These are phyloP conservation scores for Onchidella celtica DNA, from an alignment of 2,888 invertebrate species.

Conservation along the genomic window DNA sequence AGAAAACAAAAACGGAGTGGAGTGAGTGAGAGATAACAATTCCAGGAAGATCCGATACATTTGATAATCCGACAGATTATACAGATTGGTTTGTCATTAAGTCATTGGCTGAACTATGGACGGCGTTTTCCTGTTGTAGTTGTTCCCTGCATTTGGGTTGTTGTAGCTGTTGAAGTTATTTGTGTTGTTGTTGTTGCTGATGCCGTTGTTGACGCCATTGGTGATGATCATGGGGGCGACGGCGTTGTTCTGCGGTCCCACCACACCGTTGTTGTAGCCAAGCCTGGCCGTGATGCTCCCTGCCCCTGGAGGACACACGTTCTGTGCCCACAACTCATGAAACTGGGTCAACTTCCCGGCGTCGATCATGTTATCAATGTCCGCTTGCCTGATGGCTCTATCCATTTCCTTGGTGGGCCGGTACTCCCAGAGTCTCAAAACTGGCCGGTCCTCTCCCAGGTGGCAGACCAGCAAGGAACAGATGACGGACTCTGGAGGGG, in stretches of 20 bases:
- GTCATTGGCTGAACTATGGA: neutral
- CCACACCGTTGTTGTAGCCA: neutral
- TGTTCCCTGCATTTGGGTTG: neutral
- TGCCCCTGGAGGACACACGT: conserved; percentile 41
- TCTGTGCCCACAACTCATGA: conserved; percentile 70
- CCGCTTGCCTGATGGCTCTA: conserved; percentile 63
- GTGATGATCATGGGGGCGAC: neutral
- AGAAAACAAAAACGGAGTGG: too few relatives aligned
- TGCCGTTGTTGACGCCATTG: neutral
- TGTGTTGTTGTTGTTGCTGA: neutral
- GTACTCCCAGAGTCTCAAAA: conserved; percentile 70
- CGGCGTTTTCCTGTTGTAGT: conserved; percentile 11
- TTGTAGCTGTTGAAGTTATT: neutral
- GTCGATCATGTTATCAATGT: conserved; percentile 72
- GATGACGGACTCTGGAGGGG: conserved; percentile 59
- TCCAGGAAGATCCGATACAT: too few relatives aligned
- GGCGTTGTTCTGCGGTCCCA: neutral
- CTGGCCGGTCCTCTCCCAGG: conserved; percentile 65
- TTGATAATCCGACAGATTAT: too few relatives aligned
- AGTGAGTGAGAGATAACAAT: too few relatives aligned
- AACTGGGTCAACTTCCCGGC: conserved; percentile 67
- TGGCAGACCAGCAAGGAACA: conserved; percentile 66
- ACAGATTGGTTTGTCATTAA: neutral
- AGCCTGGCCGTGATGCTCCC: conserved; percentile 13
- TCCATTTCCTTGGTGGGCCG: conserved; percentile 69